Percentiles rank a stretch among this genome's conserved stretches.
Conservation (phyloP, 2,888 invertebrate species). For the Pecten maximus region DNA sequence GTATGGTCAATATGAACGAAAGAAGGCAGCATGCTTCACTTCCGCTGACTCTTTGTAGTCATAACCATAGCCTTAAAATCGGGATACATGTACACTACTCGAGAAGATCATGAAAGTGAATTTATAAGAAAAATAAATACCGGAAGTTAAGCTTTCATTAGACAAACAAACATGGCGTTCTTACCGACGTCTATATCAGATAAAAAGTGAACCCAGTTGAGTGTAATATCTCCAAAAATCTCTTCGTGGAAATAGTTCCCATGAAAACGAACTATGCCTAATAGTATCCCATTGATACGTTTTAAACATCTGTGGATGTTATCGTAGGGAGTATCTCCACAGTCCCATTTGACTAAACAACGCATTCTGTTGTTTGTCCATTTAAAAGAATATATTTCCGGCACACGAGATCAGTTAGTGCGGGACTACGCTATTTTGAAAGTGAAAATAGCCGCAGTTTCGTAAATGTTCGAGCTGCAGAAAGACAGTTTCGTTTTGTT, state of each 20-base stretch:
- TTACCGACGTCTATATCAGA: neutral
- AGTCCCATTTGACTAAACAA: neutral
- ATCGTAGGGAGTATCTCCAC: neutral
- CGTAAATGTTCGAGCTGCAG: too few relatives aligned
- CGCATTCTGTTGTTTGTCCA: neutral
- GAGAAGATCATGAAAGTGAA: neutral
- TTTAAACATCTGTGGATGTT: neutral
- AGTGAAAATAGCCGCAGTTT: too few relatives aligned
- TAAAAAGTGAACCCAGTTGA: neutral
- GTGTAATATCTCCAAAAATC: conserved; percentile 15
- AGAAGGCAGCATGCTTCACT: too few relatives aligned
- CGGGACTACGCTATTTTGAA: too few relatives aligned
- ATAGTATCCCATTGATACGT: conserved; percentile 13
- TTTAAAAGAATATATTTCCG: neutral
- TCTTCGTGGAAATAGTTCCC: neutral
- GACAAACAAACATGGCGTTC: conserved; percentile 16
- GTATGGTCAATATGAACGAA: too few relatives aligned
- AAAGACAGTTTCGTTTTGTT: too few relatives aligned
- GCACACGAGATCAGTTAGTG: neutral
- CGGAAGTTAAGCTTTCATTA: neutral
- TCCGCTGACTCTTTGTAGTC: neutral
- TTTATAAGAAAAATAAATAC: conserved; percentile 13
- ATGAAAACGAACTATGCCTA: neutral
- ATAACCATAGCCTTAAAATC: neutral
- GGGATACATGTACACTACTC: neutral